phyloP scores from a whole-genome alignment of 2,797 vertebrate species.

The Masticophis lateralis region DNA sequence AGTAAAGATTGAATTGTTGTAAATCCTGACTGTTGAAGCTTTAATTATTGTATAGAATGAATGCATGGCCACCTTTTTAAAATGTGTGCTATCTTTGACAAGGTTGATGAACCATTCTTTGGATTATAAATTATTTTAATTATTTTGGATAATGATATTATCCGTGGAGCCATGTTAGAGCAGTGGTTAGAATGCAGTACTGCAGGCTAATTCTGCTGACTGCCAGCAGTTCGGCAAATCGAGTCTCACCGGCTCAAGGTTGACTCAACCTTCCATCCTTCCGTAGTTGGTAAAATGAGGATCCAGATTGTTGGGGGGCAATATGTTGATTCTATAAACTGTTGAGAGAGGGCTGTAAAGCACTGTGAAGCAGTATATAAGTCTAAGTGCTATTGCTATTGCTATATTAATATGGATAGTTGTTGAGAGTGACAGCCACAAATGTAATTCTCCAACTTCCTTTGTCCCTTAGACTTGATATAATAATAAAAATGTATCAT shows the following conservation, averaged over 20 bases:
- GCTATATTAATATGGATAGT: constrained; percentile 7
- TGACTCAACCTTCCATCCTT: no score
- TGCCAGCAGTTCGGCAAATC: no score
- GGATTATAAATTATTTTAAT: background rate
- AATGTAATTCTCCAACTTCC: background rate
- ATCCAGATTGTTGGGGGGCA: no score
- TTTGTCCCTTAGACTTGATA: background rate
- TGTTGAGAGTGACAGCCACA: background rate
- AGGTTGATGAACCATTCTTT: constrained; percentile 25
- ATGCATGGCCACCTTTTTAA: background rate
- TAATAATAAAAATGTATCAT: background rate
- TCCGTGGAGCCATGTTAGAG: no score
- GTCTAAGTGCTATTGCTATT: no score
- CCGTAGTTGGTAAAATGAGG: no score
- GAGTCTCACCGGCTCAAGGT: no score
- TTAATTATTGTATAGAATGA: background rate
- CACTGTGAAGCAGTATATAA: no score
- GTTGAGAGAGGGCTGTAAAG: no score
- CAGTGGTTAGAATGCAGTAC: no score
- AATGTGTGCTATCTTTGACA: constrained; percentile 13
- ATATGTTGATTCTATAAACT: no score
- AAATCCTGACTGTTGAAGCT: background rate
- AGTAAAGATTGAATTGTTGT: background rate
- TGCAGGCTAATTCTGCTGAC: background rate
- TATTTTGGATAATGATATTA: background rate